phyloP scores from a whole-genome alignment of 2,888 invertebrate genomes.

The Parapristionchus giblindavisi region DNA sequence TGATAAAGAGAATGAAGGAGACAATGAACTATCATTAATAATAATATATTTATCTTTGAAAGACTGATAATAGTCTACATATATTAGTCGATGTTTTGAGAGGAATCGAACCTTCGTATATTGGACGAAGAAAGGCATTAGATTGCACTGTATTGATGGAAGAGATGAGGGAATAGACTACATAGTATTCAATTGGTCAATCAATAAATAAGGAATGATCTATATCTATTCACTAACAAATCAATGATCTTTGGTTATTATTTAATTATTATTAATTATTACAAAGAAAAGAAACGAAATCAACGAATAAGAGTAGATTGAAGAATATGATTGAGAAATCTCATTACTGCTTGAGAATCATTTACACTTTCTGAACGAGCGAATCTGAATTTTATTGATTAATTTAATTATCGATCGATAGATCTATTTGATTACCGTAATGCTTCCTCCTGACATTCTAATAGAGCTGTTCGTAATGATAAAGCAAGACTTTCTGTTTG shows the following conservation, averaged over 20 bases:
- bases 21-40: not conserved
- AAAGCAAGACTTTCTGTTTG: conserved; percentile 5
- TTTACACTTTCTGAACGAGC: conserved; percentile 36
- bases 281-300: not conserved
- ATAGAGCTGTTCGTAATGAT: conserved; percentile 26
- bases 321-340: conserved; percentile 46
- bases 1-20: conserved; percentile 5
- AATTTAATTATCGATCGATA: not conserved
- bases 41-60: not conserved
- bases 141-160: conserved; percentile 17
- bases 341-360: conserved; percentile 39
- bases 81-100: not conserved
- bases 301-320: conserved; percentile 46
- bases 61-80: too few species aligned
- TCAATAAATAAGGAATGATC: not conserved
- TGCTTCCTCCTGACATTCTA: conserved; percentile 37
- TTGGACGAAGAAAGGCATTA: conserved; percentile 3
- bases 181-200: not conserved
- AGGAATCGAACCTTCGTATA: conserved; percentile 12
- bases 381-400: conserved; percentile 9
- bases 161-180: not conserved
- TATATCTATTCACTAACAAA: conserved; percentile 14
- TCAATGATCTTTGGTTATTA: conserved; percentile 31
- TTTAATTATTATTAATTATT: conserved; percentile 13
- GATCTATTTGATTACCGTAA: conserved; percentile 8